Percentiles rank a stretch among this genome's conserved stretches.
Evolutionary conservation across 1,140 invertebrate genomes (phyloP).

Genomic region (Ceratosolen solmsi): DNA sequence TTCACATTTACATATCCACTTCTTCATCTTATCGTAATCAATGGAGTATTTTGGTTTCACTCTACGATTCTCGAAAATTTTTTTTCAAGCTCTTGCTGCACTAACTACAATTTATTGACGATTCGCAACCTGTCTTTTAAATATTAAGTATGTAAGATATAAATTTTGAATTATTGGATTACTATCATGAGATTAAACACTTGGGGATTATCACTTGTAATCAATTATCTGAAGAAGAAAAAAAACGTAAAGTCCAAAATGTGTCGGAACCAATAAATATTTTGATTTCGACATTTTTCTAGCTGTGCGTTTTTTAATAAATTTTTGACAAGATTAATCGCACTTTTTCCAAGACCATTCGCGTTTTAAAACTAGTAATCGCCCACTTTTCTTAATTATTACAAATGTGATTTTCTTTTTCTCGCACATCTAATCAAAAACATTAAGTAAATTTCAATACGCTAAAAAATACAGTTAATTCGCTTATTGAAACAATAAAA

Average conservation of each 20-base stretch:
- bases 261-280: background rate
- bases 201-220: constrained; percentile 21
- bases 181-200: constrained; percentile 35
- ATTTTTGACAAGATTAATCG: constrained; percentile 4
- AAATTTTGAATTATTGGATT: constrained; percentile 36
- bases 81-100: constrained; percentile 32
- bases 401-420: constrained; percentile 13
- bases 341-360: background rate
- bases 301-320: constrained; percentile 28
- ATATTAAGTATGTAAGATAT: constrained; percentile 39
- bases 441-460: background rate
- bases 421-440: background rate
- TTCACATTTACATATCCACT: constrained; percentile 53
- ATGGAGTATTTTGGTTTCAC: constrained; percentile 65
- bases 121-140: constrained; percentile 15
- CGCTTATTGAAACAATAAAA: constrained; percentile 34
- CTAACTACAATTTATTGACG: constrained; percentile 52
- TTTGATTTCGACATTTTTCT: background rate
- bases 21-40: constrained; percentile 54
- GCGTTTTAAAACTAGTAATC: background rate
- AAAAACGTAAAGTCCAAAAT: background rate
- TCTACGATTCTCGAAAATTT: constrained; percentile 28
- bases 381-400: background rate
- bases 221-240: constrained; percentile 14
- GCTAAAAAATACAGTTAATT: constrained; percentile 34